A percentile compares a stretch with the other conserved stretches of the same genome.
These are phyloP conservation scores for Lysandra coridon DNA, from an alignment of 2,888 invertebrate genomes.

Conservation along the genomic window DNA sequence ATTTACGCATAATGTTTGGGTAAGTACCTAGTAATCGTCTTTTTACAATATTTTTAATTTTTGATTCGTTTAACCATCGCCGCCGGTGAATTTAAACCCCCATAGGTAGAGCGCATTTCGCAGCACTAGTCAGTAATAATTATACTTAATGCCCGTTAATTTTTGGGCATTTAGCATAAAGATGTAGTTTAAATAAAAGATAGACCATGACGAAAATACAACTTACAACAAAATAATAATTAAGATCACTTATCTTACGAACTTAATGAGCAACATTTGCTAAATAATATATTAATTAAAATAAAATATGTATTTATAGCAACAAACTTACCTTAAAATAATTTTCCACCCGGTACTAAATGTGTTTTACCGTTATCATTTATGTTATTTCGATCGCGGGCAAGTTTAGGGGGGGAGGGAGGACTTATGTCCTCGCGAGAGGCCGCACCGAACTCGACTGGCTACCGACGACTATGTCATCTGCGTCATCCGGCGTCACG, in stretches of 20 bases:
- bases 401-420: slow-evolving; percentile 41
- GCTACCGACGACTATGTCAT: slow-evolving; percentile 52
- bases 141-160: neutral
- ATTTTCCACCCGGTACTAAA: slow-evolving; percentile 25
- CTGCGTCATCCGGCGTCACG: slow-evolving; percentile 73
- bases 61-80: neutral
- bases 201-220: neutral
- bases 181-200: neutral
- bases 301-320: slow-evolving; percentile 31
- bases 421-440: slow-evolving; percentile 54
- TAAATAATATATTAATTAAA: neutral
- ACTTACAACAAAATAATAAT: slow-evolving; percentile 5
- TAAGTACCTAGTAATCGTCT: neutral
- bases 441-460: slow-evolving; percentile 65
- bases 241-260: neutral
- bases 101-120: neutral
- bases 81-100: neutral
- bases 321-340: slow-evolving; percentile 46
- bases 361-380: slow-evolving; percentile 49
- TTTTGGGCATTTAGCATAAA: neutral
- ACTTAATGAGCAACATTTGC: neutral
- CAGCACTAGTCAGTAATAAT: neutral
- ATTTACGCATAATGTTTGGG: neutral
- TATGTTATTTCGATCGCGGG: slow-evolving; percentile 44
- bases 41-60: neutral